phyloP scores from a whole-genome alignment of 2,888 invertebrate species.

The Cancer borealis region DNA sequence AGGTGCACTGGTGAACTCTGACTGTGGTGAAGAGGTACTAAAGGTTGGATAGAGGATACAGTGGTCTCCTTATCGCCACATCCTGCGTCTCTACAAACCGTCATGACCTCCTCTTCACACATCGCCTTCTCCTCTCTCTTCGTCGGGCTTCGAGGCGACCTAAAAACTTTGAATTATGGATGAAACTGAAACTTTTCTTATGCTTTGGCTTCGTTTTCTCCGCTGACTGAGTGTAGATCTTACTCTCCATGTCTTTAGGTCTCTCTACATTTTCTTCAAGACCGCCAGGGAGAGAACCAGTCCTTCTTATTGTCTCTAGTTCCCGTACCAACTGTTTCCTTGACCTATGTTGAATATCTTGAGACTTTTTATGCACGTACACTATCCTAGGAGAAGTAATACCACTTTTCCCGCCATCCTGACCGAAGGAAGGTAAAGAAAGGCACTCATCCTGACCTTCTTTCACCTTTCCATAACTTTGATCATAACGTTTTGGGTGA shows the following conservation, averaged over 20 bases:
- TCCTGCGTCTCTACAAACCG: neutral
- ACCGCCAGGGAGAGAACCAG: constrained; percentile 60
- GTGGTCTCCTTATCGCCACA: neutral
- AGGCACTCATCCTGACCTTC: neutral
- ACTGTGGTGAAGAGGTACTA: neutral
- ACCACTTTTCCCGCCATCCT: neutral
- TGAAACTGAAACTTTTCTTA: constrained; percentile 53
- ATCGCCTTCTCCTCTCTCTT: neutral
- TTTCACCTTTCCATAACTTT: neutral
- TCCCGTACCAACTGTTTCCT: constrained; percentile 65
- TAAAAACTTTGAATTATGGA: constrained; percentile 56
- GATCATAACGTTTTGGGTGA: neutral
- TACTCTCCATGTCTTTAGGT: neutral
- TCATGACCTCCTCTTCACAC: neutral
- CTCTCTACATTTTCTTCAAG: neutral
- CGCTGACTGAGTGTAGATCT: neutral
- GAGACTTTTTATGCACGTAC: constrained; percentile 66
- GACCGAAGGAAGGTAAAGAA: neutral
- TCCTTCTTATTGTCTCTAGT: constrained; percentile 54
- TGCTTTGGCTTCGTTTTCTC: constrained; percentile 35
- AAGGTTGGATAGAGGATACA: constrained; percentile 10
- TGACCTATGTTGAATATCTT: constrained; percentile 54
- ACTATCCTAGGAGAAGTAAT: constrained; percentile 65
- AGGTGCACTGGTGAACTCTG: neutral
- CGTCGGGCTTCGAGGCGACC: constrained; percentile 13